These are phyloP conservation scores for Nephrotoma flavescens DNA, from an alignment of 2,888 invertebrate species.

Conservation along the genomic window DNA sequence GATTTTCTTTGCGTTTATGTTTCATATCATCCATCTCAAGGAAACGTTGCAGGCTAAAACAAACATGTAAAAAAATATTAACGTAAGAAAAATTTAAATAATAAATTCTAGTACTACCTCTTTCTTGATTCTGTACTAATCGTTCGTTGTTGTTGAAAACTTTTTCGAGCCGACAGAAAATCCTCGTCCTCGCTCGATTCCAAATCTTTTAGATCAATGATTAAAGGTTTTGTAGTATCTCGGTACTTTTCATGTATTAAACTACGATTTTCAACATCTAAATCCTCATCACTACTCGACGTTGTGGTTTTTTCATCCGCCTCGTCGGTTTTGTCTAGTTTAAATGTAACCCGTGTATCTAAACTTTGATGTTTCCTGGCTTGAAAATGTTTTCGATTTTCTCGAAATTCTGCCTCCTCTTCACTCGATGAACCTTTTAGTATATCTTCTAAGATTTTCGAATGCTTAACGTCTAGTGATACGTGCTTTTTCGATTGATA, in stretches of 20 bases:
- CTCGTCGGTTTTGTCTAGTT: slow-evolving; percentile 25
- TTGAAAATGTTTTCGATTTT: slow-evolving; percentile 30
- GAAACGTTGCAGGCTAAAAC: slow-evolving; percentile 18
- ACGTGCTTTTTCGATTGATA: slow-evolving; percentile 34
- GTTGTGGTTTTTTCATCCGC: slow-evolving; percentile 23
- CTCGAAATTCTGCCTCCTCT: slow-evolving; percentile 25
- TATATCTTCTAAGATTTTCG: slow-evolving; percentile 28
- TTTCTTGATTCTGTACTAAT: slow-evolving; percentile 47
- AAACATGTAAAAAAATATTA: background rate
- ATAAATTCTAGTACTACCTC: slow-evolving; percentile 22
- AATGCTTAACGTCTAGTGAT: slow-evolving; percentile 29
- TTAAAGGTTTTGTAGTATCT: slow-evolving; percentile 31
- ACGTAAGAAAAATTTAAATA: background rate
- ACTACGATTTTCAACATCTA: slow-evolving; percentile 28
- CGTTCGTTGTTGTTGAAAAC: slow-evolving; percentile 45
- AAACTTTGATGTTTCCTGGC: slow-evolving; percentile 32
- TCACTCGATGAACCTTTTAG: slow-evolving; percentile 31
- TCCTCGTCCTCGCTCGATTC: slow-evolving; percentile 33
- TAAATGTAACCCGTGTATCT: slow-evolving; percentile 31
- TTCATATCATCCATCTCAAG: slow-evolving; percentile 49
- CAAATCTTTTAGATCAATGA: slow-evolving; percentile 28
- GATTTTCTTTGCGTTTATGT: slow-evolving; percentile 41
- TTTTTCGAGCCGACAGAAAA: slow-evolving; percentile 40
- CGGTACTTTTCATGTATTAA: slow-evolving; percentile 27
- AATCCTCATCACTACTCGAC: slow-evolving; percentile 27